These are phyloP conservation scores for Maniola hyperantus DNA, from an alignment of 2,888 invertebrate species.

Conservation along the genomic window DNA sequence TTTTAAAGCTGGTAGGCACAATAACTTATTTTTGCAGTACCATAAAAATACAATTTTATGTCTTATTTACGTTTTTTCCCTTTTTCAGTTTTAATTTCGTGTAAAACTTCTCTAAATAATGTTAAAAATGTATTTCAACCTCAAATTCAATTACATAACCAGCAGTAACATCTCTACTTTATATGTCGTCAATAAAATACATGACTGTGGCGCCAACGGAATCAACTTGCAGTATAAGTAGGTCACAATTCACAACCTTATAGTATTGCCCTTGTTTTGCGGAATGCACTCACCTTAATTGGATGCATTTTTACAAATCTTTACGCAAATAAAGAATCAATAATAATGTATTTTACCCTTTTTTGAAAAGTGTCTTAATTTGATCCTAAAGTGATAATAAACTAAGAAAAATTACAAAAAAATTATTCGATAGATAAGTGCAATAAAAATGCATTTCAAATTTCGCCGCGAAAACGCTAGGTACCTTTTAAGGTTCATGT, in stretches of 20 bases:
- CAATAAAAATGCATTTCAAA: too few species aligned
- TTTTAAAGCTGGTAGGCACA: too few species aligned
- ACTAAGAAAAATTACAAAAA: too few species aligned
- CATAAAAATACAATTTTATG: too few species aligned
- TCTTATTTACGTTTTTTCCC: neutral
- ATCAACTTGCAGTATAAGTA: constrained; percentile 27
- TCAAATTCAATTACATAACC: neutral
- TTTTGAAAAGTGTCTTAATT: too few species aligned
- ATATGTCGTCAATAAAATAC: constrained; percentile 31
- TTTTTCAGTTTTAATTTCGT: too few species aligned
- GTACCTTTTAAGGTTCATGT: too few species aligned
- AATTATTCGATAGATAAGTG: too few species aligned
- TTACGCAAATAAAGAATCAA: neutral
- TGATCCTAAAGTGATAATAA: too few species aligned
- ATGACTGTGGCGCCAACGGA: constrained; percentile 26
- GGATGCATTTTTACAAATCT: constrained; percentile 14
- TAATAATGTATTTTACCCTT: too few species aligned
- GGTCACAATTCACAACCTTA: constrained; percentile 35
- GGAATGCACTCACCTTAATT: constrained; percentile 24
- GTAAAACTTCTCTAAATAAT: neutral
- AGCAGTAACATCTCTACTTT: neutral
- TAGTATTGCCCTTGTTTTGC: constrained; percentile 25
- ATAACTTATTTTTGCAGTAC: too few species aligned
- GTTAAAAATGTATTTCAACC: neutral
- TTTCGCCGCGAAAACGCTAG: too few species aligned